These are phyloP conservation scores for Drosophila kanapiae DNA, from an alignment of 1,140 invertebrate species.

Conservation along the genomic window DNA sequence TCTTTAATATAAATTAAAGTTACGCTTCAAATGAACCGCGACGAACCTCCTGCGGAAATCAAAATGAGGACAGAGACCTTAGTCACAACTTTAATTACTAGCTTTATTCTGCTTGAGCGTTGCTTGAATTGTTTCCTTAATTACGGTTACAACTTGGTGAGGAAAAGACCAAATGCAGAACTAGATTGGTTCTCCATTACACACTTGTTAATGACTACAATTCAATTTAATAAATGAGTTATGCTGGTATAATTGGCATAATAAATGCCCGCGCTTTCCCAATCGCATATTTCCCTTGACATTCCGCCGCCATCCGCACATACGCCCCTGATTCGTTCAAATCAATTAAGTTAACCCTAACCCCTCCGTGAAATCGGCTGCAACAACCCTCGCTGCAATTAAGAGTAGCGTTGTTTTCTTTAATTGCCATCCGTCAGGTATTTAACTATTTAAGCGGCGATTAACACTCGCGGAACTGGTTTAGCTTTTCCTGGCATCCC, in stretches of 20 bases:
- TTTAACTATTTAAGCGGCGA: conserved; percentile 54
- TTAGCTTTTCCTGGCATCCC: conserved; percentile 57
- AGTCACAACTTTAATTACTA: conserved; percentile 7
- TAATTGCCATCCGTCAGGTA: conserved; percentile 54
- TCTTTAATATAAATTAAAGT: neutral
- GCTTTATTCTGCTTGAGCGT: conserved; percentile 3
- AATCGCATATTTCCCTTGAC: conserved; percentile 36
- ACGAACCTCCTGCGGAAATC: neutral
- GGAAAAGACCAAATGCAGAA: conserved; percentile 7
- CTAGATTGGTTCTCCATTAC: conserved; percentile 9
- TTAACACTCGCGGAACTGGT: conserved; percentile 68
- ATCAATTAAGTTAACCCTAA: conserved; percentile 52
- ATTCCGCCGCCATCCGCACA: conserved; percentile 16
- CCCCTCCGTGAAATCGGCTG: conserved; percentile 24
- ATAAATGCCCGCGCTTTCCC: conserved; percentile 13
- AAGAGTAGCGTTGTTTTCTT: conserved; percentile 43
- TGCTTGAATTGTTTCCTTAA: conserved; percentile 20
- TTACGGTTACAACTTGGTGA: neutral
- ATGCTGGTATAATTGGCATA: conserved; percentile 23
- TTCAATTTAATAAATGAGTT: conserved; percentile 34
- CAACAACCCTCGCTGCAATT: conserved; percentile 43
- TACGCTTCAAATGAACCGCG: neutral
- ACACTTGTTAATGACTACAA: conserved; percentile 15
- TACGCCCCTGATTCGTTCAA: conserved; percentile 36
- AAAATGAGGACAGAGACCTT: conserved; percentile 11